Base-by-base conservation (phyloP, 1,140 invertebrate species). In the Drosophila albomicans region DNA sequence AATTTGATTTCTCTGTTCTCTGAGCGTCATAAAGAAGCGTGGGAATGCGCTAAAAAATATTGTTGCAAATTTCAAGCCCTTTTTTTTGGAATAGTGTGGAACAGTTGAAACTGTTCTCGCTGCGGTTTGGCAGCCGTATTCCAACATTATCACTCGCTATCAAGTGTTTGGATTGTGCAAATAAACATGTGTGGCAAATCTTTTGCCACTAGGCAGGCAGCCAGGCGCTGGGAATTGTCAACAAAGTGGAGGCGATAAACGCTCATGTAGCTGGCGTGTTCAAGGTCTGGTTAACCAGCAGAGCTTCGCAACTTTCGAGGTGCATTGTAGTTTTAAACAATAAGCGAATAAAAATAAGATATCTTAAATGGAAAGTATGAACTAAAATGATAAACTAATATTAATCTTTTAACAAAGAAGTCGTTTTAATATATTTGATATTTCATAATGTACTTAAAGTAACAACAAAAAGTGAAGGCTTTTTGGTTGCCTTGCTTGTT, bases 1-100 rank as follows among this genome's bases (percentile, higher is more conserved):
- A 80, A 89, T 89, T 88, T 88, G 81, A 84, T 80, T 84, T 80
- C 80, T 59, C 63, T 62, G 63, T 52, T 64, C 64, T 52, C 64
- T 52, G 67, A 70, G 59, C 48, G 69, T 56, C 78, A 59, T 84
- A 66, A 79, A 79, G 81, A 85, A 89, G 85, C 85, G 85, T 89
- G 85, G 85, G 85, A 89, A 89, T 70, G 75, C 75, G 59, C 54
- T 69, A 64, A 49, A 64, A 78, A 61, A 38, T 8, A 38, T 54
- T 70, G 32, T 52, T 75, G 75, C 72, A 58, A 58, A 78, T 69
- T 75, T 78, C 35, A 32, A 16, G 58, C 59, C 72, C 61, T 76
- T 78, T 32, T 62, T 28, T 65, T 48, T 49, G 38, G 28, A 75
- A 58, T 52, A 70, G 67, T 65, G 41, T 65, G 41, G 41, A 43